Conservation (phyloP, 2,113 vertebrate species). For the Cairina moschata region DNA sequence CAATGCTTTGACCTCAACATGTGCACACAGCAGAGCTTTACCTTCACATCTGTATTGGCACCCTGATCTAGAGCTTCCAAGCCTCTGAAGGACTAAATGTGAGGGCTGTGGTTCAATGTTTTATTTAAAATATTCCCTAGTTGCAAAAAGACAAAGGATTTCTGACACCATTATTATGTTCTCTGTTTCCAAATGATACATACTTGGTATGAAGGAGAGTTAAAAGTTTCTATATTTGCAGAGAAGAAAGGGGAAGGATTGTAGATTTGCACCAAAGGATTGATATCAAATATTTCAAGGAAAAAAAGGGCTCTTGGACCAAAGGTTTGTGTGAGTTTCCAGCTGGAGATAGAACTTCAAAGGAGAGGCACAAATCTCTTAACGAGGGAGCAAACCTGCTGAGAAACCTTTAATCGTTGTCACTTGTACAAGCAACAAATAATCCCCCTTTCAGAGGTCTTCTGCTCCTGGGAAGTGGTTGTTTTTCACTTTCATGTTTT, state of each 20-base stretch:
- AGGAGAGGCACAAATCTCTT: background rate
- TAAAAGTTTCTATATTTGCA: background rate
- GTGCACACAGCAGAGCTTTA: background rate
- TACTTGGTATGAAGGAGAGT: background rate
- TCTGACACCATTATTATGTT: background rate
- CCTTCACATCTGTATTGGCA: background rate
- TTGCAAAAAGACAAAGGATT: background rate
- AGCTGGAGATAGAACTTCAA: constrained; percentile 45
- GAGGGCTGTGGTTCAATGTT: background rate
- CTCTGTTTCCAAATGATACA: background rate
- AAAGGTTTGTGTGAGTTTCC: constrained; percentile 1
- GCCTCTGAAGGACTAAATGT: background rate
- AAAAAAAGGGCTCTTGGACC: background rate
- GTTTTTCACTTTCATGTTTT: background rate
- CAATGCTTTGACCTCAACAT: background rate
- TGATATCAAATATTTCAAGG: background rate
- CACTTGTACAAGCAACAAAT: background rate
- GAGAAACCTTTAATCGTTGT: constrained; percentile 20
- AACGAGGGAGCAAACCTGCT: background rate
- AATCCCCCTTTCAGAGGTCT: background rate
- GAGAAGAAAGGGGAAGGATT: background rate
- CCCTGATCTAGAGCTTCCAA: background rate
- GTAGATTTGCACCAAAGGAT: background rate
- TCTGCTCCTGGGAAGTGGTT: background rate
- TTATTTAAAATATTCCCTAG: background rate